phyloP scores from a whole-genome alignment of 2,797 vertebrate species.

The Lateolabrax maculatus region DNA sequence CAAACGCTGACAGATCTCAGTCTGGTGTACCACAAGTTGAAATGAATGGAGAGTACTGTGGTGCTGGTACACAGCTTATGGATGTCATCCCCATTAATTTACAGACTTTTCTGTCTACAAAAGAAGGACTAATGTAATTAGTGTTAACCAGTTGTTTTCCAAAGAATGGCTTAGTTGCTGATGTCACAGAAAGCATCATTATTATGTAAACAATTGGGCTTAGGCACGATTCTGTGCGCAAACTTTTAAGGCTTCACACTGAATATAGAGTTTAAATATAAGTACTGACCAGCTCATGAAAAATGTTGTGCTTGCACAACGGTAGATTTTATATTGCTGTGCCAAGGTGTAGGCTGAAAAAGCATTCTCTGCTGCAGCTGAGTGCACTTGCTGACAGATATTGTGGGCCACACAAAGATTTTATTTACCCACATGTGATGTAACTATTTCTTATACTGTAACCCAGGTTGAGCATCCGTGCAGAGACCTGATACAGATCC shows the following conservation, averaged over 20 bases:
- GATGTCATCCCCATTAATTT: conserved; percentile 24
- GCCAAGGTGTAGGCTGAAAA: conserved; percentile 51
- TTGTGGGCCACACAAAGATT: conserved; percentile 26
- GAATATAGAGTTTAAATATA: conserved; percentile 39
- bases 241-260: conserved; percentile 25
- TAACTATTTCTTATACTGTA: conserved; percentile 21
- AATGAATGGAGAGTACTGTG: background rate
- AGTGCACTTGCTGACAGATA: conserved; percentile 28
- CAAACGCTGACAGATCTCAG: background rate
- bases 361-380: conserved; percentile 19
- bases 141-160: conserved; percentile 34
- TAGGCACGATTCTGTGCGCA: background rate
- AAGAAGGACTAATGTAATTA: conserved; percentile 13
- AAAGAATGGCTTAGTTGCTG: conserved; percentile 22
- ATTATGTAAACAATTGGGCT: conserved; percentile 25
- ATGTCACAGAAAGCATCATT: conserved; percentile 3
- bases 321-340: conserved; percentile 34
- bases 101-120: background rate
- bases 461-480: conserved; percentile 2
- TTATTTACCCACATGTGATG: conserved; percentile 44
- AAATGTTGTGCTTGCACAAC: conserved; percentile 34
- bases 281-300: conserved; percentile 37
- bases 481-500: conserved; percentile 7
- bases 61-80: too few relatives aligned
- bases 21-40: background rate